Evolutionary conservation across 2,888 invertebrate genomes (phyloP).

Genomic region (Ophioninae sp.): DNA sequence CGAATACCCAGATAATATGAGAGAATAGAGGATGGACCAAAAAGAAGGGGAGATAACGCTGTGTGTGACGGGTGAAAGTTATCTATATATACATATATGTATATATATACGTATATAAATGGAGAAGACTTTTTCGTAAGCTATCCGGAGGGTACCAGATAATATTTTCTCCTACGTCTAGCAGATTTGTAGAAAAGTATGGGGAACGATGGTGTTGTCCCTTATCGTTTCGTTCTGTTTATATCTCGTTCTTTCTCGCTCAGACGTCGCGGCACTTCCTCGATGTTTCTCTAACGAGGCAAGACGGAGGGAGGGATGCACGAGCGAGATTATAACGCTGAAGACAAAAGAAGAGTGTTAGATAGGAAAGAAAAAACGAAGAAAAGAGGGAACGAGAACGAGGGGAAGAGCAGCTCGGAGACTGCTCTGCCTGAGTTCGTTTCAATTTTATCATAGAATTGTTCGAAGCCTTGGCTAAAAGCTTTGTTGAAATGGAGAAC

Average conservation of each 20-base stretch:
- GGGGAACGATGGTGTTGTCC: slow-evolving; percentile 9
- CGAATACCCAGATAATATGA: neutral
- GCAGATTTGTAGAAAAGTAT: slow-evolving; percentile 21
- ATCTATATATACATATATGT: neutral
- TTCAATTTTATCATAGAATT: slow-evolving; percentile 41
- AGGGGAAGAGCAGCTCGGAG: neutral
- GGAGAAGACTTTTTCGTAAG: neutral
- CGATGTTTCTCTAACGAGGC: slow-evolving; percentile 11
- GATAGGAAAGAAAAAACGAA: slow-evolving; percentile 25
- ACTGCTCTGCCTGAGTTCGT: slow-evolving; percentile 3
- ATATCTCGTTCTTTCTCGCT: neutral
- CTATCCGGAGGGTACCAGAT: neutral
- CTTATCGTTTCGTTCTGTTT: neutral
- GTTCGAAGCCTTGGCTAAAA: slow-evolving; percentile 44
- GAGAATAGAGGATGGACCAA: neutral
- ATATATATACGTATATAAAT: neutral
- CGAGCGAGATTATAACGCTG: slow-evolving; percentile 19
- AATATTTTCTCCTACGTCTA: slow-evolving; percentile 15
- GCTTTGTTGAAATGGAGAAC: slow-evolving; percentile 38
- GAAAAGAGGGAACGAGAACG: neutral
- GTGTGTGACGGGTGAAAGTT: neutral
- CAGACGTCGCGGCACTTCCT: neutral
- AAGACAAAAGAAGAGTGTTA: slow-evolving; percentile 11
- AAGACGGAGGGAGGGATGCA: neutral
- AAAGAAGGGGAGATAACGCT: slow-evolving; percentile 12